Evolutionary conservation across 2,113 vertebrate species (phyloP).

Genomic region (Centropristis striata): DNA sequence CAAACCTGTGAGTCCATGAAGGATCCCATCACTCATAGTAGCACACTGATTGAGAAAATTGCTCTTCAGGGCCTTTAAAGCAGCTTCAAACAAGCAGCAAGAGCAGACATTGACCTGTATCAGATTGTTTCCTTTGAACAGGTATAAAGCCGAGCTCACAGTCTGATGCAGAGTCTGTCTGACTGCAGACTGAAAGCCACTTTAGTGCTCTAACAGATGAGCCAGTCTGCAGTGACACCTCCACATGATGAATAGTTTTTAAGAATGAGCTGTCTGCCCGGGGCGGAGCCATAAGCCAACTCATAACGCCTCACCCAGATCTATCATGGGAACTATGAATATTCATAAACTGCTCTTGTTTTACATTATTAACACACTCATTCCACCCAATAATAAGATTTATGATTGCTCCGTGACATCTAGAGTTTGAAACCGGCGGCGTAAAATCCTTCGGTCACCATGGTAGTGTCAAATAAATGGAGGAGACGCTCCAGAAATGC

Average conservation of each 20-base stretch:
- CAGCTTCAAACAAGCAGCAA: neutral
- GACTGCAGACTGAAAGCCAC: conserved; percentile 22
- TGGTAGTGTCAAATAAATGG: conserved; percentile 30
- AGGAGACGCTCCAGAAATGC: conserved; percentile 51
- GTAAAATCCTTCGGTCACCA: conserved; percentile 32
- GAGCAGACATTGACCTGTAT: neutral
- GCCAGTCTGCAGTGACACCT: conserved; percentile 2
- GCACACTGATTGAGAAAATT: neutral
- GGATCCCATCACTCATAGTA: neutral
- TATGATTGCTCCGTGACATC: conserved; percentile 54
- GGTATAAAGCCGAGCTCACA: neutral
- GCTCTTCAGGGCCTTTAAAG: neutral
- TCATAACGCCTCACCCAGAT: conserved; percentile 48
- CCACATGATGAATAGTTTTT: conserved; percentile 45
- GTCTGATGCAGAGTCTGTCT: neutral
- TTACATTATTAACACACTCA: conserved; percentile 71
- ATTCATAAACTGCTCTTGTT: conserved; percentile 71
- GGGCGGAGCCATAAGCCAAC: conserved; percentile 35
- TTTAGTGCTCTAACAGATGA: conserved; percentile 40
- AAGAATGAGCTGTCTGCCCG: conserved; percentile 45
- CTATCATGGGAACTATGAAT: conserved; percentile 66
- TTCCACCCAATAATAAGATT: conserved; percentile 66
- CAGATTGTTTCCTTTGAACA: neutral
- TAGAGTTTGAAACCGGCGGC: conserved; percentile 34
- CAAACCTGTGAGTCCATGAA: too few species aligned